These are phyloP conservation scores for Tricholaema leucomelas DNA, from an alignment of 2,113 vertebrate genomes.

Conservation along the genomic window DNA sequence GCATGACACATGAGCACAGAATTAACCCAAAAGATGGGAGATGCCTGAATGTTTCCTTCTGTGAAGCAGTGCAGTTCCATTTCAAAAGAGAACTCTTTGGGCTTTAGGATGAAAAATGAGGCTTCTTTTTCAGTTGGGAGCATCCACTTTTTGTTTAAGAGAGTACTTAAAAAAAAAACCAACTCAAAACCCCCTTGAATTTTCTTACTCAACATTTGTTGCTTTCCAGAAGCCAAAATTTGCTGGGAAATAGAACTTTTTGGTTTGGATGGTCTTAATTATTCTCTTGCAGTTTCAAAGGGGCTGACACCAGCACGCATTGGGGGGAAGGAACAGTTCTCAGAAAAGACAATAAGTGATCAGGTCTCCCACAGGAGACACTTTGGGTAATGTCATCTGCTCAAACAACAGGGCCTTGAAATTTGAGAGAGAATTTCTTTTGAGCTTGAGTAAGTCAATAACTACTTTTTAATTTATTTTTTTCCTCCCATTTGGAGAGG, in stretches of 20 bases:
- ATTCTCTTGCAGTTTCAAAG: not conserved
- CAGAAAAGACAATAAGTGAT: not conserved
- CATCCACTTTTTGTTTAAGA: not conserved
- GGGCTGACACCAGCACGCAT: not conserved
- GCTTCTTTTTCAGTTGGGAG: not conserved
- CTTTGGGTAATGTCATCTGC: slow-evolving; percentile 17
- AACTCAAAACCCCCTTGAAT: not conserved
- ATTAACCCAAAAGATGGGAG: not conserved
- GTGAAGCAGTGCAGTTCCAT: not conserved
- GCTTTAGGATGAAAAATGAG: not conserved
- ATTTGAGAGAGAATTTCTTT: slow-evolving; percentile 2
- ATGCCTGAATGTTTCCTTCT: not conserved
- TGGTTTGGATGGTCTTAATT: not conserved
- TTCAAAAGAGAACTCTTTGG: not conserved
- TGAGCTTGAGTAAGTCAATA: slow-evolving; percentile 18
- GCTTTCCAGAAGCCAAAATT: not conserved
- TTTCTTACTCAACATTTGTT: not conserved
- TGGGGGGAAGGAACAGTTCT: not conserved
- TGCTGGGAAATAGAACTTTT: not conserved
- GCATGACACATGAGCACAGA: not conserved
- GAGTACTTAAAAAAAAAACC: not conserved
- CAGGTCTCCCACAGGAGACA: slow-evolving; percentile 8
- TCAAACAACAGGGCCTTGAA: slow-evolving; percentile 25
- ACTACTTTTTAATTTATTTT: not conserved
- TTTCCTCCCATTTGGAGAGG: not conserved